Percentiles rank a stretch among this genome's conserved stretches.
Evolutionary conservation across 2,797 vertebrate species (phyloP).

Genomic region (Pterois miles): DNA sequence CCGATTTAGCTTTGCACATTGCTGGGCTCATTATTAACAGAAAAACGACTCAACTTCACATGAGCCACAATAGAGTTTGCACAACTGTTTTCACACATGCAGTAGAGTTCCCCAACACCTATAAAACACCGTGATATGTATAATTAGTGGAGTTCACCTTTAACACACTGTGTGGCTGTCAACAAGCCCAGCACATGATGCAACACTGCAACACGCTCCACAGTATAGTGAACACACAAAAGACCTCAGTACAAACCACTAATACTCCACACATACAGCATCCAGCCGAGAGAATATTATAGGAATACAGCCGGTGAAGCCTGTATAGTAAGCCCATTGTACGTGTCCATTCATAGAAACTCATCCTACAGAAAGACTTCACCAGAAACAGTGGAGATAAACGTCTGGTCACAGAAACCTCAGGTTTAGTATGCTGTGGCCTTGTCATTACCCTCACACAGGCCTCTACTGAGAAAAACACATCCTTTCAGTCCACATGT

Average conservation of each 20-base stretch:
- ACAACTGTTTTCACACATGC: background rate
- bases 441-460: constrained; percentile 44
- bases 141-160: background rate
- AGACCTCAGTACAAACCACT: background rate
- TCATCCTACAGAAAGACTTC: constrained; percentile 14
- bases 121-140: background rate
- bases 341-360: constrained; percentile 17
- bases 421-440: constrained; percentile 24
- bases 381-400: constrained; percentile 14
- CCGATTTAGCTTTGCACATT: background rate
- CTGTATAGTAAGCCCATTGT: background rate
- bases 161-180: background rate
- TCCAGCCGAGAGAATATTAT: too few relatives aligned
- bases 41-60: background rate
- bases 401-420: constrained; percentile 24
- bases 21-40: background rate
- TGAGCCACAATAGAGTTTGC: background rate
- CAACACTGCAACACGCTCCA: background rate
- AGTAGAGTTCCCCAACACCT: background rate
- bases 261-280: too few relatives aligned
- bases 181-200: background rate
- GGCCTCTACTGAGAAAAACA: constrained; percentile 6
- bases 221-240: constrained; percentile 1
- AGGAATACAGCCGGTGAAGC: background rate
- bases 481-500: constrained; percentile 30